Evolutionary conservation across 1,140 invertebrate species (phyloP), one percentile per base, ranked within the genome.

Genomic region (Hycleus phaleratus): DNA sequence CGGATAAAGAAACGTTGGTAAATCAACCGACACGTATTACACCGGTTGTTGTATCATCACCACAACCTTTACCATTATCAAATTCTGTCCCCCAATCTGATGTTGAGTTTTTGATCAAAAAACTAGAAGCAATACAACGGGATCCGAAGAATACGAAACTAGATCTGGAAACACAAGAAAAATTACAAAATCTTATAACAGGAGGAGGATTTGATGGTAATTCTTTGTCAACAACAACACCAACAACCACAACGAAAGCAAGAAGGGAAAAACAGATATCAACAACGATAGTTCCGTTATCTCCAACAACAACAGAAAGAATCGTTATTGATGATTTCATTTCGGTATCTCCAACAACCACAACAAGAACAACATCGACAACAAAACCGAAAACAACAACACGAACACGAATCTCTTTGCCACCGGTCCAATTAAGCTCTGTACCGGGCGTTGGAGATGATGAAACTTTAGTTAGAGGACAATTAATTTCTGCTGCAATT

Each of bases 401-500:
- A 4, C 48, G 48, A 18, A 43, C 61, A 8, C 51, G 58, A 48
- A 48, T 57, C 9, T 49, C 59, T 1, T 24, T 72, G 26, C 69
- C 70, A 7, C 71, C 71, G 12, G 65, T 72, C 1, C 63, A 61
- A 45, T 56, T 73, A 39, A 65, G 65, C 45, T 69, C 70, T 24
- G 67, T 73, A n/a, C 67, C 62, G 10, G 71, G 71, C 6, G 60
- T 73, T 3, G 61, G 64, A 24, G 68, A 71, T 46, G 59, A 61
- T 50, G 53, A 42, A 61, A 44, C 71, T 5, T 74, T 77, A 8
- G 75, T 82, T 43, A 70, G 82, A 60, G 82, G 77, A 56, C 82
- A 83, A 71, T 77, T 86, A 39, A 78, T 87, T 6, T 83, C 79
- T 50, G 83, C 83, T 38, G 85, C 85, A 48, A 82, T 87, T 54